Percentiles rank a stretch among this genome's conserved stretches.
Conservation (phyloP, 1,140 invertebrate genomes). For the Bombus impatiens region DNA sequence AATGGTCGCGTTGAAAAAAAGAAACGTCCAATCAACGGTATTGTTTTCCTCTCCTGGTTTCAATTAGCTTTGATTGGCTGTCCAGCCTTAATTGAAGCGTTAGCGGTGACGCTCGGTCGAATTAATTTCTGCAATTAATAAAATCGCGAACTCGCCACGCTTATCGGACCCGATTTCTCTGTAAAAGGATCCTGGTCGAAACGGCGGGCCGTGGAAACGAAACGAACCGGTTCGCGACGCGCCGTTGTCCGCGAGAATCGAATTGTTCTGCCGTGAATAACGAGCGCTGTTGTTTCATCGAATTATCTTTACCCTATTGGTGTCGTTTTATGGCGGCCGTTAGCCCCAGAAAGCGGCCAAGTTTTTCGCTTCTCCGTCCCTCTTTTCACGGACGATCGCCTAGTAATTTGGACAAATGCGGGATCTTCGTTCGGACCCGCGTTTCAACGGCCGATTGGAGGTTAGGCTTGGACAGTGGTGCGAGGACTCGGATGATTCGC, state of each 20-base stretch:
- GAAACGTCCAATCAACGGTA: constrained; percentile 17
- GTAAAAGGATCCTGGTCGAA: constrained; percentile 16
- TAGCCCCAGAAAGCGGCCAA: background rate
- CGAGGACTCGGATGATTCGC: no score
- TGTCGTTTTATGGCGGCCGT: constrained; percentile 1
- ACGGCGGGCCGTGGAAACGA: constrained; percentile 1
- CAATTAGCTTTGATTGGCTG: constrained; percentile 65
- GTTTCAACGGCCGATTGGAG: no score
- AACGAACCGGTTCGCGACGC: constrained; percentile 29
- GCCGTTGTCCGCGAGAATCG: constrained; percentile 41
- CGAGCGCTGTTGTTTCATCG: constrained; percentile 56
- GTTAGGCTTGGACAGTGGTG: no score
- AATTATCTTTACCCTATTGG: constrained; percentile 51
- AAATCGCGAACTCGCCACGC: constrained; percentile 53
- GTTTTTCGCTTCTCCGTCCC: background rate
- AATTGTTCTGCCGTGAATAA: constrained; percentile 52
- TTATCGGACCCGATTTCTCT: constrained; percentile 56
- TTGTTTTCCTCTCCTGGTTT: constrained; percentile 19
- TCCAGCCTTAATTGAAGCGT: constrained; percentile 62
- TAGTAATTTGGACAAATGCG: background rate
- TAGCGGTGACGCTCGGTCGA: constrained; percentile 34
- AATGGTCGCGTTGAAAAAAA: constrained; percentile 42
- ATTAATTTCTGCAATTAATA: constrained; percentile 67
- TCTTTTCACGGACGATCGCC: background rate
- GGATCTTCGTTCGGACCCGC: no score